Evolutionary conservation across 1,140 invertebrate species (phyloP).

Genomic region (Trichoplusia ni): DNA sequence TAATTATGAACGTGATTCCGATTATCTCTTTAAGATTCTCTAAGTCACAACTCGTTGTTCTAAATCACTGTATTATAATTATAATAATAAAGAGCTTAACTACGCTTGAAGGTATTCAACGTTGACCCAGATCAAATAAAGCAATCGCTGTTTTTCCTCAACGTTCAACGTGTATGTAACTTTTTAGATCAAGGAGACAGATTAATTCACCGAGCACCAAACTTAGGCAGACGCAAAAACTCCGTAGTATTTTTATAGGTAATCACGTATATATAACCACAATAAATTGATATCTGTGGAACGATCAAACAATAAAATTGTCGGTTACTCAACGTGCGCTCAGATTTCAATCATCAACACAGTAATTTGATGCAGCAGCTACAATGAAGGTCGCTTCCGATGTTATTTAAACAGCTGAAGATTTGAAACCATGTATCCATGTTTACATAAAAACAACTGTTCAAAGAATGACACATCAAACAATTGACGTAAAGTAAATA

Average conservation of each 20-base stretch:
- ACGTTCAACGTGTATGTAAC: slow-evolving; percentile 3
- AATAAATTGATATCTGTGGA: slow-evolving; percentile 50
- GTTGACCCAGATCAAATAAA: slow-evolving; percentile 26
- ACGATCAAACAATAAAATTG: slow-evolving; percentile 56
- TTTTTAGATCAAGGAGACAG: slow-evolving; percentile 39
- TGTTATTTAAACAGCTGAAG: slow-evolving; percentile 49
- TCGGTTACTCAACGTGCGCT: slow-evolving; percentile 43
- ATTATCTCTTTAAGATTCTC: no score
- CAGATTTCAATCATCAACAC: slow-evolving; percentile 60
- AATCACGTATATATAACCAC: slow-evolving; percentile 39
- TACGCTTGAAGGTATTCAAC: slow-evolving; percentile 2
- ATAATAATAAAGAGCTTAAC: slow-evolving; percentile 11
- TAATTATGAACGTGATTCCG: no score
- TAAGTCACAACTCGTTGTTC: no score
- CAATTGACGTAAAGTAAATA: neutral
- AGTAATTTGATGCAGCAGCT: slow-evolving; percentile 56
- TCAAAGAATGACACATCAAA: slow-evolving; percentile 6
- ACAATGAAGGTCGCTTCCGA: slow-evolving; percentile 59
- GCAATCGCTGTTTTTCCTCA: slow-evolving; percentile 16
- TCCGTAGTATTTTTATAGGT: slow-evolving; percentile 37
- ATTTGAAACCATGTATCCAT: slow-evolving; percentile 38
- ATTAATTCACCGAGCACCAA: slow-evolving; percentile 24
- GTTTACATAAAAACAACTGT: slow-evolving; percentile 32
- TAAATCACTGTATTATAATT: neutral
- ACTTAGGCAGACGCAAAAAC: slow-evolving; percentile 21